Evolutionary conservation across 2,797 vertebrate genomes (phyloP).

Genomic region (Phataginus tetradactyla): DNA sequence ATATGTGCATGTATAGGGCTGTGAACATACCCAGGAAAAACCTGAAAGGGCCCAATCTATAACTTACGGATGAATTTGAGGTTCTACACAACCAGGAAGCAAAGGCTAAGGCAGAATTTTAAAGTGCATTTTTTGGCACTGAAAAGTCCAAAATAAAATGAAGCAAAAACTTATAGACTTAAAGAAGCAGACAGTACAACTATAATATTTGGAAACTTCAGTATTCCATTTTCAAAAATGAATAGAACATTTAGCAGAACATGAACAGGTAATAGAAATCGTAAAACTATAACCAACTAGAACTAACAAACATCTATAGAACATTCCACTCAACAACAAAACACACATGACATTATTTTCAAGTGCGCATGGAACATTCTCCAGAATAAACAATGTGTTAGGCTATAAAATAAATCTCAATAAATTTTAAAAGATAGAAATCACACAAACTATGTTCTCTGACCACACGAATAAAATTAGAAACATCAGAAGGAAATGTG

Average conservation of each 20-base stretch:
- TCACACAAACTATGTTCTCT: neutral
- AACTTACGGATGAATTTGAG: neutral
- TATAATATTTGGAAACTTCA: neutral
- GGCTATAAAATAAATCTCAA: neutral
- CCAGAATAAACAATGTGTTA: neutral
- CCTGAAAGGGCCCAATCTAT: neutral
- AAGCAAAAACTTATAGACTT: neutral
- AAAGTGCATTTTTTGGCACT: neutral
- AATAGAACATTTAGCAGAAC: neutral
- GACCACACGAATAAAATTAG: neutral
- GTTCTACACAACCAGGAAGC: neutral
- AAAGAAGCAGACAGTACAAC: neutral
- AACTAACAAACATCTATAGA: neutral
- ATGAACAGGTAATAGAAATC: neutral
- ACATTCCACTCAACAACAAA: neutral
- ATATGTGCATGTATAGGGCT: neutral
- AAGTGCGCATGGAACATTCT: neutral
- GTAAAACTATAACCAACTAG: neutral
- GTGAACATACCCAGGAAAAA: neutral
- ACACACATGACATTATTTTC: neutral
- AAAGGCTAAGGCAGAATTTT: neutral
- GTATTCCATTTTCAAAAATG: neutral
- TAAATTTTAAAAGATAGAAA: neutral
- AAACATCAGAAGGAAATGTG: constrained; percentile 10
- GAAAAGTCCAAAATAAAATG: constrained; percentile 16